A percentile compares a stretch with the other conserved stretches of the same genome.
Conservation (phyloP, 92 coral and sea anemone species). For the Pocillopora grandis region DNA sequence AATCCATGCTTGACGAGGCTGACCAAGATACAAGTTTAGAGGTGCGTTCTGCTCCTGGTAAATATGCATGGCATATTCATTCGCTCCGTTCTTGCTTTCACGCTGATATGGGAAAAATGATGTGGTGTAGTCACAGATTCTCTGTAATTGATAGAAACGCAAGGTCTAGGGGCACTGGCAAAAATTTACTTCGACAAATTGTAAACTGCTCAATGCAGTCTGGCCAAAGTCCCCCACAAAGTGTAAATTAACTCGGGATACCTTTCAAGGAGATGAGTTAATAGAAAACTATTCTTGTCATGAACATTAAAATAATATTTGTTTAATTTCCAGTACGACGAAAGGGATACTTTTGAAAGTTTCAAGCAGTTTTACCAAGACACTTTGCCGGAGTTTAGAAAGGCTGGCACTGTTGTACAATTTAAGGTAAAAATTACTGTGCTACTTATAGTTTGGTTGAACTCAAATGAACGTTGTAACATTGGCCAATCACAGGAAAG, state of each 20-base stretch:
- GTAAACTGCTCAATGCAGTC: too few relatives aligned
- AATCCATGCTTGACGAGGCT: constrained; percentile 94
- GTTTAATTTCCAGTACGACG: constrained; percentile 74
- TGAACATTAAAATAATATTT: background rate
- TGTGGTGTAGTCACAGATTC: too few relatives aligned
- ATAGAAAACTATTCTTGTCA: background rate
- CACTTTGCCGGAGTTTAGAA: constrained; percentile 87
- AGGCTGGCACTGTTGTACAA: constrained; percentile 85
- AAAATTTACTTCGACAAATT: too few relatives aligned
- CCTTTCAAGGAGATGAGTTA: background rate
- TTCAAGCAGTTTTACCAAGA: constrained; percentile 89
- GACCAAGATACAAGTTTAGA: constrained; percentile 97
- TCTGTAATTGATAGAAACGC: too few relatives aligned
- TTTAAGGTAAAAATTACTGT: constrained; percentile 64
- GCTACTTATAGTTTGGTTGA: background rate
- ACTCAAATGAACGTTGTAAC: too few relatives aligned
- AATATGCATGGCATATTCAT: too few relatives aligned
- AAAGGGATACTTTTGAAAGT: constrained; percentile 81
- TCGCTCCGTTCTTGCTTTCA: too few relatives aligned
- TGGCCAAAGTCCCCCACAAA: too few relatives aligned
- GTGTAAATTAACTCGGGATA: too few relatives aligned
- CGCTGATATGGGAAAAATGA: too few relatives aligned
- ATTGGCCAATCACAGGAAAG: too few relatives aligned
- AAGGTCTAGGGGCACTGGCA: too few relatives aligned
- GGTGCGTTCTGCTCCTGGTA: constrained; percentile 36